Percentiles rank a stretch among this genome's conserved stretches.
Conservation (phyloP, 92 coral and sea anemone species). For the Isaurus tuberculatus region DNA sequence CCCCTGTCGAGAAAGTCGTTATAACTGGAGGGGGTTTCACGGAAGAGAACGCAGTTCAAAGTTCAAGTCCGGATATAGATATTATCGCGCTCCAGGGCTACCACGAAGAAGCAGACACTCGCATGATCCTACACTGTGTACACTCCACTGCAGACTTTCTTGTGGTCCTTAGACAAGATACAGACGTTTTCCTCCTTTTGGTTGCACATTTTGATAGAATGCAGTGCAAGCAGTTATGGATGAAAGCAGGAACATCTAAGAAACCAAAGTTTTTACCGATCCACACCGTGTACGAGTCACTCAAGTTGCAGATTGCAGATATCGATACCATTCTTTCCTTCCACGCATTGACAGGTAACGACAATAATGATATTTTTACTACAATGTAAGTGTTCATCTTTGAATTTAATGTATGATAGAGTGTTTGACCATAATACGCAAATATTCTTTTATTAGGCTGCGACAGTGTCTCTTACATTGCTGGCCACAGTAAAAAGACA, state of each 20-base stretch:
- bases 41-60: slow-evolving; percentile 20
- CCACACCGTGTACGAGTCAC: neutral
- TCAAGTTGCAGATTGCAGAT: slow-evolving; percentile 1
- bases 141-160: neutral
- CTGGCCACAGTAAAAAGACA: slow-evolving; percentile 48
- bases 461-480: slow-evolving; percentile 54
- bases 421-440: too few species aligned
- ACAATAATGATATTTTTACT: too few species aligned
- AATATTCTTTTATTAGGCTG: slow-evolving; percentile 34
- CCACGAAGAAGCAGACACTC: slow-evolving; percentile 62
- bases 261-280: slow-evolving; percentile 30
- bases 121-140: neutral
- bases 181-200: slow-evolving; percentile 53
- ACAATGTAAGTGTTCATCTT: too few species aligned
- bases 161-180: slow-evolving; percentile 42
- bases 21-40: slow-evolving; percentile 44
- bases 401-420: too few species aligned
- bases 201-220: slow-evolving; percentile 7
- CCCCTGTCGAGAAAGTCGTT: slow-evolving; percentile 39
- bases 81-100: slow-evolving; percentile 31
- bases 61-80: slow-evolving; percentile 32
- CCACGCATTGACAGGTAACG: slow-evolving; percentile 8
- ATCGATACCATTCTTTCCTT: slow-evolving; percentile 47
- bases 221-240: slow-evolving; percentile 26
- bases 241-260: slow-evolving; percentile 35